Percentiles rank a stretch among this genome's conserved stretches.
These are phyloP conservation scores for fruit fly (Drosophila melanogaster) DNA, from an alignment of 1,140 invertebrate species.

Conservation along the genomic window DNA sequence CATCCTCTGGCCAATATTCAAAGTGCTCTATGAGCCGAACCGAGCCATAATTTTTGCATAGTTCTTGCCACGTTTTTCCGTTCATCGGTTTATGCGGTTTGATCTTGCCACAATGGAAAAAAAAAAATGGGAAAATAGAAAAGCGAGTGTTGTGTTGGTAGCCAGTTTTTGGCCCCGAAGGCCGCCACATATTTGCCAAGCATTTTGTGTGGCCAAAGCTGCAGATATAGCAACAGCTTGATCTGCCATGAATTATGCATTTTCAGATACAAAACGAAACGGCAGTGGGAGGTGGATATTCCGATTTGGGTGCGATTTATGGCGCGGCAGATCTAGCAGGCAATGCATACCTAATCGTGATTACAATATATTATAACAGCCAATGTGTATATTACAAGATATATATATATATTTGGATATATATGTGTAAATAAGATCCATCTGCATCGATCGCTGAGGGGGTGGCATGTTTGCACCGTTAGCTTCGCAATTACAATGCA, in stretches of 20 bases:
- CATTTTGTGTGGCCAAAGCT: conserved; percentile 70
- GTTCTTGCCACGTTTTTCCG: conserved; percentile 75
- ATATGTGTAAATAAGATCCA: conserved; percentile 11
- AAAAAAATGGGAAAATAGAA: background rate
- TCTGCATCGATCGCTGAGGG: conserved; percentile 38
- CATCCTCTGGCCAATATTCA: conserved; percentile 60
- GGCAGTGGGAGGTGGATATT: conserved; percentile 44
- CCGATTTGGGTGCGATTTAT: conserved; percentile 77
- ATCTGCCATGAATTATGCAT: conserved; percentile 82
- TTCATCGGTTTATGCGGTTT: conserved; percentile 46
- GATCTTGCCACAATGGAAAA: conserved; percentile 54
- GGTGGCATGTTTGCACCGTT: conserved; percentile 57
- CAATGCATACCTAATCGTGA: conserved; percentile 78
- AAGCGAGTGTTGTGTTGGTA: conserved; percentile 30
- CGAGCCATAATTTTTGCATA: conserved; percentile 77
- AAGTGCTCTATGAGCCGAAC: conserved; percentile 61
- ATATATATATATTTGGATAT: background rate
- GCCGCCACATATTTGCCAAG: conserved; percentile 73
- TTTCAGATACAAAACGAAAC: conserved; percentile 53
- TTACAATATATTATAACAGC: conserved; percentile 75
- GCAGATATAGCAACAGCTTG: conserved; percentile 50
- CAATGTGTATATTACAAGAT: conserved; percentile 77
- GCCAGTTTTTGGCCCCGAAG: conserved; percentile 57
- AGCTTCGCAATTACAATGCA: conserved; percentile 77
- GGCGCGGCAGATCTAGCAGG: conserved; percentile 75